Evolutionary conservation across 92 coral and sea anemone species (phyloP).

Genomic region (Isaurus tuberculatus): DNA sequence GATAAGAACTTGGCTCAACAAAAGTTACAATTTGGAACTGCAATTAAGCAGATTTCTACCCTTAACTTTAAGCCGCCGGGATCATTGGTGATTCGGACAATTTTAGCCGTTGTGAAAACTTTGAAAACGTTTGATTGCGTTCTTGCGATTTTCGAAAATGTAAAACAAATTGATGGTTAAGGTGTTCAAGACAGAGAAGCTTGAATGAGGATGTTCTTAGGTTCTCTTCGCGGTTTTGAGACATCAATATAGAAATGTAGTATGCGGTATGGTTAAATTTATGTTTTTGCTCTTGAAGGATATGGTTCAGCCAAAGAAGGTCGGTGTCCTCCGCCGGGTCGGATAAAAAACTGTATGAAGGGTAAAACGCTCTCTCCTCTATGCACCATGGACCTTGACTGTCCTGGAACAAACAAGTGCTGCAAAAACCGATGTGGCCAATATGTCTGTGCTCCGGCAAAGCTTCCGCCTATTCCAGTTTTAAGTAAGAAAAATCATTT

Average conservation of each 20-base stretch:
- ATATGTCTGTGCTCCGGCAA: conserved; percentile 55
- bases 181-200: too few species aligned
- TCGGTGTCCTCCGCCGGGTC: conserved; percentile 62
- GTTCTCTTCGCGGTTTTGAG: too few species aligned
- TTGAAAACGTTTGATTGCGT: too few species aligned
- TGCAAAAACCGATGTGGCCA: conserved; percentile 64
- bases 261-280: not conserved
- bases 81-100: too few species aligned
- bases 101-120: too few species aligned
- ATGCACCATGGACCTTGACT: conserved; percentile 60
- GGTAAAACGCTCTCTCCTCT: conserved; percentile 2
- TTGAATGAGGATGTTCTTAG: too few species aligned
- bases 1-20: too few species aligned
- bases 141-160: too few species aligned
- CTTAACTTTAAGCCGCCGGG: too few species aligned
- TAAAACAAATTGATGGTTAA: too few species aligned
- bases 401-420: conserved; percentile 58
- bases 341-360: conserved; percentile 41
- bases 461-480: conserved; percentile 51
- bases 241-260: not conserved
- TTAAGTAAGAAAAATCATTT: conserved; percentile 53
- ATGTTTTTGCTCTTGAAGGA: conserved; percentile 35
- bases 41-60: too few species aligned
- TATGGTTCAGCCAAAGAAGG: conserved; percentile 81
- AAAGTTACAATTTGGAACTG: too few species aligned